A percentile compares a stretch with the other conserved stretches of the same genome.
Evolutionary conservation across 2,888 invertebrate genomes (phyloP).

Genomic region (Oscheius sp.): DNA sequence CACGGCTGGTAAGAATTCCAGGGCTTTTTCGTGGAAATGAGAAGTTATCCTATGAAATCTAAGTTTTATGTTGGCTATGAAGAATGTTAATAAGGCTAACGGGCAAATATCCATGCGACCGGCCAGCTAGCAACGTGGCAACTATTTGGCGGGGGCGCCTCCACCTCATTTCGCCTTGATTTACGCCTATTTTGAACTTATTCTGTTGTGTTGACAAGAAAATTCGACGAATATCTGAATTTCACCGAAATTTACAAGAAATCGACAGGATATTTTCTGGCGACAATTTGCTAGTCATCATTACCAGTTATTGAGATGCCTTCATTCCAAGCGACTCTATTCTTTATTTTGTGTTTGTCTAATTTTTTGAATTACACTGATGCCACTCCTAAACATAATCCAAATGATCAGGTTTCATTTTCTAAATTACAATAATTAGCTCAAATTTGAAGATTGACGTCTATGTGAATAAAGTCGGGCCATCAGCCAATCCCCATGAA

Average conservation of each 20-base stretch:
- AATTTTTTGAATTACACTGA: neutral
- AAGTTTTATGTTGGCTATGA: neutral
- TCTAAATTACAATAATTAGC: neutral
- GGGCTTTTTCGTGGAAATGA: too few relatives aligned
- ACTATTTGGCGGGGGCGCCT: neutral
- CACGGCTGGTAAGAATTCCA: too few relatives aligned
- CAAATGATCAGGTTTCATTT: slow-evolving; percentile 8
- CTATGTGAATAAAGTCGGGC: slow-evolving; percentile 78
- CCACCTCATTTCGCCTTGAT: neutral
- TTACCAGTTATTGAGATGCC: too few relatives aligned
- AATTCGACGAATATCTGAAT: too few relatives aligned
- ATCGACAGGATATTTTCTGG: neutral
- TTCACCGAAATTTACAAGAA: neutral
- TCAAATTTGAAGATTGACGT: slow-evolving; percentile 72
- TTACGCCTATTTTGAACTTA: too few relatives aligned
- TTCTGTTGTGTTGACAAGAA: too few relatives aligned
- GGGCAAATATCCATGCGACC: slow-evolving; percentile 12
- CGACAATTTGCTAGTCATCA: neutral
- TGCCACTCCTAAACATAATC: neutral
- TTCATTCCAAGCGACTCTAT: too few relatives aligned
- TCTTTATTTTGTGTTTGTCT: neutral
- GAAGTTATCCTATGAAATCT: too few relatives aligned
- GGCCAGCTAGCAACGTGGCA: slow-evolving; percentile 25
- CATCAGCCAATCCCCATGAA: slow-evolving; percentile 77
- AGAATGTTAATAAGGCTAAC: neutral